Evolutionary conservation across 64 coral and sea anemone genomes (phyloP).

Genomic region (Montipora cactus): DNA sequence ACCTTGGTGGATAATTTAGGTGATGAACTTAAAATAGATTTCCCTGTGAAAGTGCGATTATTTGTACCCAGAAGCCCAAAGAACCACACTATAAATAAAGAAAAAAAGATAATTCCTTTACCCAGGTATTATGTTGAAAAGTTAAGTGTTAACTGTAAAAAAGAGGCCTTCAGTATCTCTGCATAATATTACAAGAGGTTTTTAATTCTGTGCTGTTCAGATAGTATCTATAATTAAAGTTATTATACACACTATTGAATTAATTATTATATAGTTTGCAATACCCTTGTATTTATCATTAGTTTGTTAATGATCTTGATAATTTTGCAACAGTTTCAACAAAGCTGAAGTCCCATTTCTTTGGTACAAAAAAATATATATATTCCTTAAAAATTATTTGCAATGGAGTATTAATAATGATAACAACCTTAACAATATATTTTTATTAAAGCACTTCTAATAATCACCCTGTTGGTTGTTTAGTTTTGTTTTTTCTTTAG

Average conservation of each 20-base stretch:
- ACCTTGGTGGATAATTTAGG: not conserved
- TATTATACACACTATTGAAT: too few relatives aligned
- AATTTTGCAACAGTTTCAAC: too few relatives aligned
- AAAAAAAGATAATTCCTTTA: not conserved
- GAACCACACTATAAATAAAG: too few relatives aligned
- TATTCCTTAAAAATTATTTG: too few relatives aligned
- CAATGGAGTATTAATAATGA: not conserved
- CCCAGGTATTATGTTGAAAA: slow-evolving; percentile 2
- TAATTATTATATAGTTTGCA: too few relatives aligned
- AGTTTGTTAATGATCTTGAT: too few relatives aligned
- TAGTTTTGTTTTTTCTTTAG: not conserved
- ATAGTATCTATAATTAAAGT: not conserved
- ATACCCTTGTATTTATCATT: too few relatives aligned
- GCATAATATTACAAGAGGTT: not conserved
- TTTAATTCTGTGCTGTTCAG: not conserved
- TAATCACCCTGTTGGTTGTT: not conserved
- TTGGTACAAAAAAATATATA: too few relatives aligned
- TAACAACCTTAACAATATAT: not conserved
- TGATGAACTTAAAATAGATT: too few relatives aligned
- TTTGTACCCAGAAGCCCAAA: too few relatives aligned
- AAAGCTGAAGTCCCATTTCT: too few relatives aligned
- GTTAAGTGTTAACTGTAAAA: not conserved
- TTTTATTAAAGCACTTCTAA: not conserved
- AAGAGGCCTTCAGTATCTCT: not conserved
- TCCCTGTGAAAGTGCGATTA: too few relatives aligned